Evolutionary conservation across 2,113 vertebrate species (phyloP), one percentile per base, ranked within the genome.

Genomic region (Protomyctophum bolini): DNA sequence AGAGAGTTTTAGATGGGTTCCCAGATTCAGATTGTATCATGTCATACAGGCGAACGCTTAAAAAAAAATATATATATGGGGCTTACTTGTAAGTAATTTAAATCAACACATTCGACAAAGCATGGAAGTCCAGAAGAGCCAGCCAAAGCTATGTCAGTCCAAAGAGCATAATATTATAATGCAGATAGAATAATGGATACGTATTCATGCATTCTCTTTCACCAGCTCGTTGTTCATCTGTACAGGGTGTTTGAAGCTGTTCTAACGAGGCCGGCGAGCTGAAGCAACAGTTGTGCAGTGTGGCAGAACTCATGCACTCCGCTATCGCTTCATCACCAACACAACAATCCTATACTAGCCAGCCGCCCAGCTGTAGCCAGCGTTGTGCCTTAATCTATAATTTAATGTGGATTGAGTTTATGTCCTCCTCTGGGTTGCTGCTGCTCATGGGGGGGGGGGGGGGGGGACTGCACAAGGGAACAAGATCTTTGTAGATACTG

Each of bases 381-480:
- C 79, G 75, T 68, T 10, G 52, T 70, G 76, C 82, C 90, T 83
- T 92, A 91, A 93, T 93, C 87, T 91, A 93, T 93, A 92, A 93
- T 93, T 93, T 87, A 93, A 79, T 83, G 82, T 62, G 82, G 86
- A 90, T 80, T 86, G 86, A 77, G 78, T 86, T 80, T 75, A 80
- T 75, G 78, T 86, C 84, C 81, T 90, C 84, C 83, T 85, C 81
- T 70, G 84, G 83, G 85, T 83, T 77, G 72, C 74, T 77, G 72
- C 74, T 75, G 73, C 88, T 73, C 84, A 82, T 82, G 84, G 70
- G 66, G 50, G 75, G 79, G 72, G 69, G 82, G 73, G 70, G 75
- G 73, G 83, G 77, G 77, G 73, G 83, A 72, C 81, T 87, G 76
- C 79, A 41, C 33, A 6, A 41, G 33, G 33, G 33, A 41, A 41